Conservation (phyloP, 2,888 invertebrate species). For the Sinopyrophorus schimmeli region DNA sequence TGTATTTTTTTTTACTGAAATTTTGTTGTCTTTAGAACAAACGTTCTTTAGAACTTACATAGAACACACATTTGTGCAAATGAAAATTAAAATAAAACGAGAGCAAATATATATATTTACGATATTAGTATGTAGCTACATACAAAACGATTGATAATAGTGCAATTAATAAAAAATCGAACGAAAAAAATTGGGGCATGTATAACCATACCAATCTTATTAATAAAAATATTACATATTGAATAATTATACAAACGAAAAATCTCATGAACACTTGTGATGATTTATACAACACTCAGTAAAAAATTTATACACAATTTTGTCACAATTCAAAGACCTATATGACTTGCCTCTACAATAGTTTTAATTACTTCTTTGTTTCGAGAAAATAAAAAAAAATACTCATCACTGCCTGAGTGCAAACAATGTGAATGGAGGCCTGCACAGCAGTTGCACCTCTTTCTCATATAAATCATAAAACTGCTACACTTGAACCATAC, state of each 20-base stretch:
- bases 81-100: constrained; percentile 44
- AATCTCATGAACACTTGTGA: constrained; percentile 19
- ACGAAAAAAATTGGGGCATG: constrained; percentile 44
- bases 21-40: constrained; percentile 26
- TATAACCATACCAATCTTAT: constrained; percentile 54
- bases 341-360: constrained; percentile 46
- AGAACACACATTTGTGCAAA: constrained; percentile 33
- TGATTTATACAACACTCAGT: constrained; percentile 25
- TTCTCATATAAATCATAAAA: constrained; percentile 17
- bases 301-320: constrained; percentile 45
- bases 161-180: constrained; percentile 43
- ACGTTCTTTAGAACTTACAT: constrained; percentile 24
- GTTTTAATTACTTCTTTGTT: constrained; percentile 42
- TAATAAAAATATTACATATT: constrained; percentile 12
- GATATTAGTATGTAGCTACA: constrained; percentile 52
- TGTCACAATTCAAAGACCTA: constrained; percentile 46
- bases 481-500: constrained; percentile 36
- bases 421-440: constrained; percentile 88
- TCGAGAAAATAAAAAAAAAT: no score
- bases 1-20: no score
- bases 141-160: constrained; percentile 49
- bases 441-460: constrained; percentile 37
- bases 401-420: constrained; percentile 64
- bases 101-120: constrained; percentile 54
- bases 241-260: constrained; percentile 19